These are phyloP conservation scores for Hydra vulgaris DNA, from an alignment of 30 jellyfish, hydroid and myxozoan genomes.

Conservation along the genomic window DNA sequence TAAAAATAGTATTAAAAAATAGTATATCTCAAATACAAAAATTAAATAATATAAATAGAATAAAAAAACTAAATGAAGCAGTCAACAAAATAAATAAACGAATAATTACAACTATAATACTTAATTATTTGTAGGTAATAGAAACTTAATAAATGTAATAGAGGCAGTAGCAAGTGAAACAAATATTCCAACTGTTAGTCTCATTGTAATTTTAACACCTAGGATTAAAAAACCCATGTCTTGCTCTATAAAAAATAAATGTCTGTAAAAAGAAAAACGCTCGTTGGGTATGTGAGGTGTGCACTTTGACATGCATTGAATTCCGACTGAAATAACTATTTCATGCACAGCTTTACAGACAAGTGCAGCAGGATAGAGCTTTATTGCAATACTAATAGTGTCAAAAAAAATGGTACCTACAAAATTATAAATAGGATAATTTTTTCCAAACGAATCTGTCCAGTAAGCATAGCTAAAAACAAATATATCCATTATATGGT, in stretches of 20 bases:
- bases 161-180: constrained; percentile 49
- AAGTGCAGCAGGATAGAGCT: constrained; percentile 67
- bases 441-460: constrained; percentile 40
- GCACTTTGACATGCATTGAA: constrained; percentile 32
- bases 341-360: constrained; percentile 44
- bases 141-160: constrained; percentile 44
- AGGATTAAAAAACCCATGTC: constrained; percentile 47
- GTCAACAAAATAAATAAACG: too few species aligned
- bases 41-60: too few species aligned
- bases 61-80: too few species aligned
- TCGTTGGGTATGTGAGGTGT: constrained; percentile 33
- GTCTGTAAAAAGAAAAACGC: constrained; percentile 44
- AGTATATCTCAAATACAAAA: too few species aligned
- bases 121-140: constrained; percentile 1
- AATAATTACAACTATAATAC: too few species aligned
- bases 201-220: constrained; percentile 53
- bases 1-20: too few species aligned
- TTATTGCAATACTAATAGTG: constrained; percentile 48
- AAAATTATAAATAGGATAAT: constrained; percentile 45
- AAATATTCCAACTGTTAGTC: constrained; percentile 55
- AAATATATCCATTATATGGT: constrained; percentile 46
- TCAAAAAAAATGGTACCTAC: constrained; percentile 52
- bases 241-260: constrained; percentile 35
- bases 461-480: constrained; percentile 60
- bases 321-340: constrained; percentile 41